Conservation (phyloP, 64 coral and sea anemone species). For the Stylophora pistillata region DNA sequence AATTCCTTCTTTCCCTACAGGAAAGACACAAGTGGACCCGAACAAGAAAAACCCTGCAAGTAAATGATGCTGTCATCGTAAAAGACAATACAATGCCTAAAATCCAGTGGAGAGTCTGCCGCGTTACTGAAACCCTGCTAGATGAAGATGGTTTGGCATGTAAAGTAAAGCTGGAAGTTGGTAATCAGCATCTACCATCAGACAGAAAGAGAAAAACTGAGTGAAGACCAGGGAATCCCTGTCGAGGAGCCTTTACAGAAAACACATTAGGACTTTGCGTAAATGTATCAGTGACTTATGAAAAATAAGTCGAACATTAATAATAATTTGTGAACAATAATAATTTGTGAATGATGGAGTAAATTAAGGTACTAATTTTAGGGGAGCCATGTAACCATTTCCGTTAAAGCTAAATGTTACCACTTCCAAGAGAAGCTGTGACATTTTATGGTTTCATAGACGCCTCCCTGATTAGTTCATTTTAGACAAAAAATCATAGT, state of each 20-base stretch:
- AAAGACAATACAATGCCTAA: background rate
- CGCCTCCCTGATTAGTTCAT: too few species aligned
- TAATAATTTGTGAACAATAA: background rate
- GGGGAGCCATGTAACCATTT: too few species aligned
- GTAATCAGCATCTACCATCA: background rate
- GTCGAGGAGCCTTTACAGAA: constrained; percentile 11
- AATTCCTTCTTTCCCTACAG: constrained; percentile 36
- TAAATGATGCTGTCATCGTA: background rate
- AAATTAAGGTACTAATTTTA: too few species aligned
- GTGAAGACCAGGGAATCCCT: constrained; percentile 1
- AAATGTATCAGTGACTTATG: background rate
- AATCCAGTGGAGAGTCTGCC: background rate
- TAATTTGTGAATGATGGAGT: background rate
- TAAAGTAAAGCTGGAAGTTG: background rate
- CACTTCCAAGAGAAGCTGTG: too few species aligned
- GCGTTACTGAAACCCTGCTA: too few species aligned
- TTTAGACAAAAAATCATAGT: too few species aligned
- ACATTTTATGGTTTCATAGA: too few species aligned
- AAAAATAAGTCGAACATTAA: background rate
- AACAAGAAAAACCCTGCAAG: constrained; percentile 20
- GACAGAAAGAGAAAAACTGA: constrained; percentile 3
- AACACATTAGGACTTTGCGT: background rate
- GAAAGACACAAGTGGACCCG: constrained; percentile 17
- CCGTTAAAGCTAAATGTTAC: too few species aligned
- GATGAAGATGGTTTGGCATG: background rate